Base-by-base conservation (phyloP, 2,888 invertebrate species). In the Drosophila aldrichi region DNA sequence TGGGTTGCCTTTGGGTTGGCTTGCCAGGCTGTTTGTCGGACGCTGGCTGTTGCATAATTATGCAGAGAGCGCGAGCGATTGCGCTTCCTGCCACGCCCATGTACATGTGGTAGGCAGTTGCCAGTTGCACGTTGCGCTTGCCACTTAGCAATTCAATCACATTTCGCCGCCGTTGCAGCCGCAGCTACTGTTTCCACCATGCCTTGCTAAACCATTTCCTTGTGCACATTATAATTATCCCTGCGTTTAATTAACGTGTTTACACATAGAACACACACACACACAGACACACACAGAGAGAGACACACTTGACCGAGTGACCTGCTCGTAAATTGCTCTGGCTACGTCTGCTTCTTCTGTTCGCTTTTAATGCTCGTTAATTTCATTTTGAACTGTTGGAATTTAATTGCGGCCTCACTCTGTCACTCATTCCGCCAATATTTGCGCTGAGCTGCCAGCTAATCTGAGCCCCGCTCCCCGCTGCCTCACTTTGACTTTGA, bases 191-290 rank as follows among this genome's bases (percentile, higher is more conserved):
- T 32, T 14, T 29, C 44, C 57, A 36, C 57, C 57, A 46, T 44
- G 44, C 67, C 64, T 60, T 14, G 64, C 68, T 54, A 63, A 58
- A 43, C 52, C 60, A 55, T 56, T 65, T 75, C 79, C 71, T 74
- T 77, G 44, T 71, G 74, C 77, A 60, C 76, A 70, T 77, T 77
- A 81, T 82, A 81, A 81, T 81, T 81, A 82, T 82, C 77, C 82
- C 67, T 71, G 80, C 77, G 82, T 82, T 78, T 85, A 85, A 85
- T 85, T 85, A 80, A 79, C 82, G 76, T 85, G 76, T 78, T 85
- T 74, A 72, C 73, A 75, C 74, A 71, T 34, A 57, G 61, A 46
- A 32, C 10, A 22, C 36, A 63, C 60, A 25, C 58, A 52, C 49
- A 49, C 52, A 52, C 38, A 38, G 49, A n/a, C 60, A 52, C 43